These are phyloP conservation scores for Lithobates sylvaticus DNA, from an alignment of 2,797 vertebrate genomes.

Conservation along the genomic window DNA sequence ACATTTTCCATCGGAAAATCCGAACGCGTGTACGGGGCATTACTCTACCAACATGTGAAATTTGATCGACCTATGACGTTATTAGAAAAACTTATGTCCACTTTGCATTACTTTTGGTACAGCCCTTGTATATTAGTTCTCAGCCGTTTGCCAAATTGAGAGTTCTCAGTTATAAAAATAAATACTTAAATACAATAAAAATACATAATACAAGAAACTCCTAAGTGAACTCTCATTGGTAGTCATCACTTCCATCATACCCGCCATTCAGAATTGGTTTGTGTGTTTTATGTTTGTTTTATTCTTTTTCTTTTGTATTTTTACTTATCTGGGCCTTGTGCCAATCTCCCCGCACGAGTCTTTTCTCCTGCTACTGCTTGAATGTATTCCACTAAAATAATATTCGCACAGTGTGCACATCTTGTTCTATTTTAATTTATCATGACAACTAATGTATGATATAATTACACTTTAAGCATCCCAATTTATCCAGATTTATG, in stretches of 20 bases:
- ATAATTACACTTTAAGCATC: conserved; percentile 12
- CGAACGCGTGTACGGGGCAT: too few relatives aligned
- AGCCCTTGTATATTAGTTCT: background rate
- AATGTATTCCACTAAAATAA: conserved; percentile 62
- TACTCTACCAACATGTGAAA: too few relatives aligned
- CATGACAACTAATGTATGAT: conserved; percentile 47
- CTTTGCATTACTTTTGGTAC: too few relatives aligned
- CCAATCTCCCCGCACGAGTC: conserved; percentile 52
- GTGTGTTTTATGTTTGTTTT: conserved; percentile 36
- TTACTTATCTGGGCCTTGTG: conserved; percentile 49
- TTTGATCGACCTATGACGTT: too few relatives aligned
- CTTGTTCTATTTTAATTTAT: conserved; percentile 52
- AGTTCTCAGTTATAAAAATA: background rate
- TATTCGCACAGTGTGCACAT: conserved; percentile 53
- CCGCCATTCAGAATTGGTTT: conserved; percentile 40
- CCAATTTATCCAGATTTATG: too few relatives aligned
- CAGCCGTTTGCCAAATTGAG: background rate
- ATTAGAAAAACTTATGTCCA: too few relatives aligned
- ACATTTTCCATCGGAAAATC: too few relatives aligned
- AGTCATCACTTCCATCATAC: conserved; percentile 17
- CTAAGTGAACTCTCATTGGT: conserved; percentile 30
- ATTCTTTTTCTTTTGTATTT: conserved; percentile 49
- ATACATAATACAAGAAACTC: background rate
- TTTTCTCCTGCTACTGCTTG: conserved; percentile 43
- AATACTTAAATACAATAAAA: background rate